Percentiles rank a stretch among this genome's conserved stretches.
These are phyloP conservation scores for Axis porcinus DNA, from an alignment of 2,113 vertebrate species.

Conservation along the genomic window DNA sequence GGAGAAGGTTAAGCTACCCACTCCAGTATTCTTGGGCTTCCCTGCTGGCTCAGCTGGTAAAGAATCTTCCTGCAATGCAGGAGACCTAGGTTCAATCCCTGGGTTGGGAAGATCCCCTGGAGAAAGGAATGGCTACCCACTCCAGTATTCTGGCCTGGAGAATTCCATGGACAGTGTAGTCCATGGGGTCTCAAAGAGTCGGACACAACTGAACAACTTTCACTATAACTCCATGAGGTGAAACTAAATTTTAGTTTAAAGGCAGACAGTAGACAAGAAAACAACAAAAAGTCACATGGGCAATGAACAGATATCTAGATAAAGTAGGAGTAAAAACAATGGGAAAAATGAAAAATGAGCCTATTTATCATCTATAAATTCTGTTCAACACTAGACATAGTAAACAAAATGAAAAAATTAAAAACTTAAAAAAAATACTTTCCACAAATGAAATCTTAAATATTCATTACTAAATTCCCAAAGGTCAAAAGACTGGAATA, in stretches of 20 bases:
- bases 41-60: background rate
- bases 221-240: background rate
- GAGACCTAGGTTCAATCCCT: background rate
- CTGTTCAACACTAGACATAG: background rate
- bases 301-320: background rate
- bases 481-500: background rate
- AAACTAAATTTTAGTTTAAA: constrained; percentile 34
- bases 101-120: background rate
- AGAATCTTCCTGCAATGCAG: background rate
- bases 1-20: background rate
- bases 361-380: background rate
- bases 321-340: background rate
- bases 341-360: background rate
- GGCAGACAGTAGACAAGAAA: background rate
- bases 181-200: background rate
- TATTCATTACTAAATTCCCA: background rate
- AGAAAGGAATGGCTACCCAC: background rate
- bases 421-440: background rate
- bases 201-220: background rate
- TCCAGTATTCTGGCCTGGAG: background rate
- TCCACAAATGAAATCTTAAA: background rate
- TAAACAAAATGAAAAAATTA: background rate
- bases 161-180: accelerated
- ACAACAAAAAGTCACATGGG: background rate
- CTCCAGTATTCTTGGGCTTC: background rate